These are phyloP conservation scores for Chloroclysta siterata DNA, from an alignment of 2,888 invertebrate genomes.

Conservation along the genomic window DNA sequence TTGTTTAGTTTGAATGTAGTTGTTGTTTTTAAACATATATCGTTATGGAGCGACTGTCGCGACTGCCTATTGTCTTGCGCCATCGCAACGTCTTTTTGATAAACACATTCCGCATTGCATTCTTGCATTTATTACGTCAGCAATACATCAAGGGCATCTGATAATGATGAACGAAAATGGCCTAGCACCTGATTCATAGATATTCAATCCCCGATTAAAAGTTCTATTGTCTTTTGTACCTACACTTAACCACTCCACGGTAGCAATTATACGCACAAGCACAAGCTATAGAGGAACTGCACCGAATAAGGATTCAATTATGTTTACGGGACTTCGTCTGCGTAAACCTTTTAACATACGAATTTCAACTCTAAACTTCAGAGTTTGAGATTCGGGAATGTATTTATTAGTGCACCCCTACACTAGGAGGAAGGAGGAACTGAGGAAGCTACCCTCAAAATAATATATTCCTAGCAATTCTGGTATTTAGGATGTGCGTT, in stretches of 20 bases:
- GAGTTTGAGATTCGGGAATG: too few relatives aligned
- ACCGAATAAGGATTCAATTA: neutral
- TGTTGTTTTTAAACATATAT: constrained; percentile 53
- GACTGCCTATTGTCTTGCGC: constrained; percentile 51
- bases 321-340: too few relatives aligned
- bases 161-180: constrained; percentile 42
- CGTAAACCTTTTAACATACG: too few relatives aligned
- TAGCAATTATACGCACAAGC: constrained; percentile 9
- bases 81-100: constrained; percentile 52
- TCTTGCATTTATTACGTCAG: constrained; percentile 48
- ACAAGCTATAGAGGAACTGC: constrained; percentile 11
- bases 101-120: constrained; percentile 59
- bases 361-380: neutral
- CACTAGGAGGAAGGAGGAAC: too few relatives aligned
- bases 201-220: constrained; percentile 19
- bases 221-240: constrained; percentile 20
- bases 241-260: neutral
- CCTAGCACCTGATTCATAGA: constrained; percentile 29
- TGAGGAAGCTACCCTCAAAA: too few relatives aligned
- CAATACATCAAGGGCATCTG: constrained; percentile 54
- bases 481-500: too few relatives aligned
- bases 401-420: too few relatives aligned
- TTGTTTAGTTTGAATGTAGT: constrained; percentile 17
- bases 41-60: constrained; percentile 38
- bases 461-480: too few relatives aligned